Base-by-base conservation (phyloP, 2,113 vertebrate genomes). In the Ictalurus furcatus region DNA sequence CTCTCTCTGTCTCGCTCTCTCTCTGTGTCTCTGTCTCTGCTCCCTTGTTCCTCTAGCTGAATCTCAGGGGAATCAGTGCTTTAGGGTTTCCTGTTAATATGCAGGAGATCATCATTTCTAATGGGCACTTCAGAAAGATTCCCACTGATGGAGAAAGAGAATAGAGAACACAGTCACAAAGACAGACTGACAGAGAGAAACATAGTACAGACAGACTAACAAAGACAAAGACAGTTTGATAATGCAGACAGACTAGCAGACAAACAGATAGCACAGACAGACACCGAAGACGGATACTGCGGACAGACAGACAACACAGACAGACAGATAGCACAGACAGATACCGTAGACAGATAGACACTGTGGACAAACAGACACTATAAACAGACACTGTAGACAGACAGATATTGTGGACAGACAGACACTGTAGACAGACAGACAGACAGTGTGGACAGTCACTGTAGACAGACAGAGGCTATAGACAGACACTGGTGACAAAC, bases 81-180 rank as follows among this genome's bases (percentile, higher is more conserved):
- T 82, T 19, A 59, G 80, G 54, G 80, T 34, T 81, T 83, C 80
- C 30, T 59, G 56, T 83, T 83, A 83, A 83, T 56, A 83, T 83
- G 17, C 80, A 61, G 30, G 30, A 34, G 52, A 58, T 58, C 17
- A 12, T 21, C n/a, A 37, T 61, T 83, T 37, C 56, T 83, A 83
- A 83, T 83, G 19, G 59, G 54, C 3, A 4, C 80, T 59, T 83
- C 30, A 30, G 54, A 81, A 56, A 81, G n/a, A 81, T 34, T 34
- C 8, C n/a, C 1, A 6, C 54, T 81, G 17, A 58, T 19, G 8
- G n/a, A 58, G n/a, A n/a, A 1, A 0, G 8, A 58, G 16, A 58
- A 34, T 19, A 58, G 28, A 81, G 4, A 34, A 34, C 16, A 34
- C 52, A 81, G 52, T 56, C 23, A 78, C 48, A 25, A 30, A 19